A percentile compares a stretch with the other conserved stretches of the same genome.
Evolutionary conservation across 1,140 invertebrate genomes (phyloP).

Genomic region (Caenorhabditis inopinata): DNA sequence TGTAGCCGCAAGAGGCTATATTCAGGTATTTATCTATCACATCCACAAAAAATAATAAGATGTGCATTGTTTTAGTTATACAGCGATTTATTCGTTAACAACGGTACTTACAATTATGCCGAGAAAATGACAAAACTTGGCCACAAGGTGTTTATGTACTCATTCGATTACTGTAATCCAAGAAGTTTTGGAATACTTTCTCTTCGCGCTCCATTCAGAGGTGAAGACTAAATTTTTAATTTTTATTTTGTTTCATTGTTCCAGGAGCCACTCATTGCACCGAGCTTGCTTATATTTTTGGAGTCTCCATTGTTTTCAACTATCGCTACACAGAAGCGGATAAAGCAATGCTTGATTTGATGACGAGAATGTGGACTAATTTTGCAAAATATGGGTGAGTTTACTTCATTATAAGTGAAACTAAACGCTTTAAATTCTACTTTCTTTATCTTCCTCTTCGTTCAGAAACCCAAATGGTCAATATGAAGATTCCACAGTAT

Average conservation of each 20-base stretch:
- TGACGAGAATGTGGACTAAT: conserved; percentile 91
- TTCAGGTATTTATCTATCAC: neutral
- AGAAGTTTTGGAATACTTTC: conserved; percentile 74
- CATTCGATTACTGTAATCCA: conserved; percentile 91
- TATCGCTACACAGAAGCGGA: conserved; percentile 79
- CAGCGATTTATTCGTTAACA: conserved; percentile 47
- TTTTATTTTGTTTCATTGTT: neutral
- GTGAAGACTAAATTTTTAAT: neutral
- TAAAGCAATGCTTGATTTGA: conserved; percentile 77
- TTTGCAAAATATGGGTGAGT: conserved; percentile 85
- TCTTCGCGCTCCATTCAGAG: conserved; percentile 86
- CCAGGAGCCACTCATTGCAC: conserved; percentile 85
- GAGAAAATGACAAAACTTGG: conserved; percentile 39
- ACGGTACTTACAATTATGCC: conserved; percentile 36
- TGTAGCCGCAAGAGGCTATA: conserved; percentile 21
- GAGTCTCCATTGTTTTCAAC: conserved; percentile 79
- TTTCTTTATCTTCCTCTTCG: no score
- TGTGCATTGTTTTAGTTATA: conserved; percentile 42
- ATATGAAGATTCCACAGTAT: conserved; percentile 41
- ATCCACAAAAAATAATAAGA: no score
- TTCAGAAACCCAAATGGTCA: conserved; percentile 41
- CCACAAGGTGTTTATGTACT: conserved; percentile 72
- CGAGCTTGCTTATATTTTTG: conserved; percentile 89
- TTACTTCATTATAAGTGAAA: neutral
- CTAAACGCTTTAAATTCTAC: no score